Evolutionary conservation across 2,888 invertebrate species (phyloP), one percentile per base, ranked within the genome.

Genomic region (Pristionchus maxplancki): DNA sequence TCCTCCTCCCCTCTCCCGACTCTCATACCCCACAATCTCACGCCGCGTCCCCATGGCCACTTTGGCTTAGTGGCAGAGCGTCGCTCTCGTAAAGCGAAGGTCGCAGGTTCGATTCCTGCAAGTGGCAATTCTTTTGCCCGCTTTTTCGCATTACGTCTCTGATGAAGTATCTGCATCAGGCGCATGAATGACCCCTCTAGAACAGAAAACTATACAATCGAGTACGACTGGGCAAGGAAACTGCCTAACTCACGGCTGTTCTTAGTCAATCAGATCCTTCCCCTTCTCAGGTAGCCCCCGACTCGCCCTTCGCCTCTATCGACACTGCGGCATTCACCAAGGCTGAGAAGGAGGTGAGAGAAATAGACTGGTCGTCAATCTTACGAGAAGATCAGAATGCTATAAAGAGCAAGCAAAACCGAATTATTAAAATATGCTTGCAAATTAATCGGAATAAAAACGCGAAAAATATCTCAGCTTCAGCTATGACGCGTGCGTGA

Each of bases 41-140:
- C 44, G 24, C 44, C 44, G 44, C 9, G 3, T 17, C 24, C 81
- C 53, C 53, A 20, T 34, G n/a, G 86, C 86, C 86, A 87, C 86
- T 71, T 87, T 87, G 86, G 86, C 86, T 87, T 87, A 87, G 86
- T 34, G 86, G 86, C 86, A 87, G 86, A 87, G 86, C 86, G 86
- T 87, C 86, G 86, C 86, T 87, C 86, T 87, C 86, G 86, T 87
- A 87, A 87, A 87, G 86, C 86, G 86, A 87, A 87, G 86, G 86
- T 87, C 86, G 86, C 86, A 87, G 86, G 86, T 87, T 87, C 86
- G 86, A 87, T 87, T 87, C 86, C 86, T 87, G 86, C 86, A 87
- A 71, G 86, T 87, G 86, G 86, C 86, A 87, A 87, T 48, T 1
- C 15, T 87, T 87, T 87, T 67, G 71, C 64, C 37, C 9, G 2